phyloP scores from a whole-genome alignment of 1,140 invertebrate genomes.

The Brachystomella parvula region DNA sequence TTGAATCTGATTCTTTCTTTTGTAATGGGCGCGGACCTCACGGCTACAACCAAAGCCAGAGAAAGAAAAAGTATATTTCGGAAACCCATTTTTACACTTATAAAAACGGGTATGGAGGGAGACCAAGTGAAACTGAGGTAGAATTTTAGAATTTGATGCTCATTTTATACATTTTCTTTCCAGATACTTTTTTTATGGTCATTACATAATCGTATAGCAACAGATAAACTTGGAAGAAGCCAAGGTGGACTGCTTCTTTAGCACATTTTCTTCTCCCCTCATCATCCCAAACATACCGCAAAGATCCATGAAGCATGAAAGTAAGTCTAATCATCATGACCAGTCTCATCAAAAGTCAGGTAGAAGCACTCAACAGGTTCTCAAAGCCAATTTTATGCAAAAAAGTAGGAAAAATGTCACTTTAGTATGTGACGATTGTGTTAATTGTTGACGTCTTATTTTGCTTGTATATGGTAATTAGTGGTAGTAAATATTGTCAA shows the following conservation, averaged over 20 bases:
- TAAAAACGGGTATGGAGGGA: background rate
- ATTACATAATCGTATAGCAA: constrained; percentile 2
- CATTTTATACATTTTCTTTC: background rate
- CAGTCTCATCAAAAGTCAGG: no score
- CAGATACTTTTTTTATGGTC: background rate
- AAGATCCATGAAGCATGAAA: no score
- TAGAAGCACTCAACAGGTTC: no score
- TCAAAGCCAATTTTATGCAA: no score
- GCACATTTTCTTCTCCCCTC: no score
- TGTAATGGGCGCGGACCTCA: background rate
- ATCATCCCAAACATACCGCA: no score
- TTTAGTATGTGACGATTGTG: no score
- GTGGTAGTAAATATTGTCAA: no score
- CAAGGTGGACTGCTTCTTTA: constrained; percentile 10
- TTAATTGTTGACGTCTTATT: no score
- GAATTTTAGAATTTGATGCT: background rate
- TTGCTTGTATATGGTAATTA: no score
- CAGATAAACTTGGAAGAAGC: background rate
- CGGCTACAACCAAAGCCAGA: background rate
- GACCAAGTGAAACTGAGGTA: background rate
- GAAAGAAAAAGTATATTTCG: background rate
- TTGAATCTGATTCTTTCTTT: constrained; percentile 1
- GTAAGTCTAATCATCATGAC: no score
- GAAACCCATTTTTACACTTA: background rate
- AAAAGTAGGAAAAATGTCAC: no score